Conservation (phyloP, 2,797 vertebrate genomes). For the Borostomias antarcticus region DNA sequence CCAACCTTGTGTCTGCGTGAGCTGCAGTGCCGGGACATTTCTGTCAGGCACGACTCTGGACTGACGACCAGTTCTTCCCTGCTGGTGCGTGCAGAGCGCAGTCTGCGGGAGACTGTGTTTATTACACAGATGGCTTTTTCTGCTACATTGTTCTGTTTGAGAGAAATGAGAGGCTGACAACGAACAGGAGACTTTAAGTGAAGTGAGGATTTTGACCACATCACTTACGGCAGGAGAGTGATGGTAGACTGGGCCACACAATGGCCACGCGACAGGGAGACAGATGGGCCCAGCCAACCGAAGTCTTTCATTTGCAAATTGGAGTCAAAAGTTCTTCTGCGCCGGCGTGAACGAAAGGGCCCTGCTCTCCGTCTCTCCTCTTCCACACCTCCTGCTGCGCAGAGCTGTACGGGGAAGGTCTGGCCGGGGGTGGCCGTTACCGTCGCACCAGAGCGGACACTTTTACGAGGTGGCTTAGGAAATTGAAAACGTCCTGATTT, state of each 20-base stretch:
- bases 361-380: not conserved
- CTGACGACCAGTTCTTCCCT: not conserved
- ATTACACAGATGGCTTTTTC: not conserved
- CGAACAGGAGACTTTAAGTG: no score
- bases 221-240: conserved; percentile 27
- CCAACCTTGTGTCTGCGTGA: not conserved
- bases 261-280: conserved; percentile 39
- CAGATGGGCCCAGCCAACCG: conserved; percentile 50
- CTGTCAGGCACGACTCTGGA: not conserved
- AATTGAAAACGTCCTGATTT: conserved; percentile 59
- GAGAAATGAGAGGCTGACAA: conserved; percentile 27
- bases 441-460: conserved; percentile 24
- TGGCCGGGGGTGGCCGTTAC: conserved; percentile 24
- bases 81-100: not conserved
- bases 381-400: not conserved
- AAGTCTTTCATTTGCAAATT: conserved; percentile 44
- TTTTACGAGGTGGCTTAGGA: conserved; percentile 49
- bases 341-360: not conserved
- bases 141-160: conserved; percentile 16
- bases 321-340: conserved; percentile 25
- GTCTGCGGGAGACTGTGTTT: not conserved
- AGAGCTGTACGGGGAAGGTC: conserved; percentile 17
- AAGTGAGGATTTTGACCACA: conserved; percentile 30
- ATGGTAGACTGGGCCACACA: conserved; percentile 23
- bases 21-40: not conserved